Percentiles rank a stretch among this genome's conserved stretches.
phyloP scores from a whole-genome alignment of 2,888 invertebrate species.

The Marasmarcha lunaedactyla region DNA sequence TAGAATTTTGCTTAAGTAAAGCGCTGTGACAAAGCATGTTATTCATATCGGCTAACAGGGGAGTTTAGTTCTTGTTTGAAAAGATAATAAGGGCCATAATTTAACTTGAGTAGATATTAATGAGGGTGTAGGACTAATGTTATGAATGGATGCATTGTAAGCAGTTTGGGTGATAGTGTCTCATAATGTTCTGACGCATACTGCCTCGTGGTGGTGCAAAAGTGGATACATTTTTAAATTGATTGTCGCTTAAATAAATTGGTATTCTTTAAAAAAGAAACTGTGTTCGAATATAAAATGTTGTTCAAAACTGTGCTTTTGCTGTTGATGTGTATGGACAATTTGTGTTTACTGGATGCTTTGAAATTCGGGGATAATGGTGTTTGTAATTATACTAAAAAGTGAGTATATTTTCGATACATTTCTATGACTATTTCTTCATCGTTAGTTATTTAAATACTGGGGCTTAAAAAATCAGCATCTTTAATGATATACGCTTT shows the following conservation, averaged over 20 bases:
- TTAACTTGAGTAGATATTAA: not conserved
- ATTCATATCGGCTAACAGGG: not conserved
- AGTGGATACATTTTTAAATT: not conserved
- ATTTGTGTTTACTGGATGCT: not conserved
- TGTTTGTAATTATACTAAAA: not conserved
- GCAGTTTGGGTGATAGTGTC: constrained; percentile 25
- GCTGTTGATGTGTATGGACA: too few relatives aligned
- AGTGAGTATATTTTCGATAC: too few relatives aligned
- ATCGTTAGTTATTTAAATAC: too few relatives aligned
- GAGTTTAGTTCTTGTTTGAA: not conserved
- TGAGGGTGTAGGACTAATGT: not conserved
- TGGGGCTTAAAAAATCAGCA: too few relatives aligned
- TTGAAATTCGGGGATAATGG: constrained; percentile 1
- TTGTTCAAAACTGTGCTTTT: too few relatives aligned
- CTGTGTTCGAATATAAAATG: too few relatives aligned
- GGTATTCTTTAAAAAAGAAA: too few relatives aligned
- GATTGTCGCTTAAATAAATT: too few relatives aligned
- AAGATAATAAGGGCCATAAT: constrained; percentile 12
- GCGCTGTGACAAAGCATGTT: not conserved
- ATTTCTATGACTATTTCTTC: constrained; percentile 6
- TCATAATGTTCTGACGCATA: constrained; percentile 21
- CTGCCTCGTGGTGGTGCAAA: constrained; percentile 20
- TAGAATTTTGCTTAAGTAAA: not conserved
- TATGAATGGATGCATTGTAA: constrained; percentile 19
- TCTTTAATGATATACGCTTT: too few relatives aligned